Evolutionary conservation across 2,797 vertebrate genomes (phyloP).

Genomic region (Microcaecilia unicolor): DNA sequence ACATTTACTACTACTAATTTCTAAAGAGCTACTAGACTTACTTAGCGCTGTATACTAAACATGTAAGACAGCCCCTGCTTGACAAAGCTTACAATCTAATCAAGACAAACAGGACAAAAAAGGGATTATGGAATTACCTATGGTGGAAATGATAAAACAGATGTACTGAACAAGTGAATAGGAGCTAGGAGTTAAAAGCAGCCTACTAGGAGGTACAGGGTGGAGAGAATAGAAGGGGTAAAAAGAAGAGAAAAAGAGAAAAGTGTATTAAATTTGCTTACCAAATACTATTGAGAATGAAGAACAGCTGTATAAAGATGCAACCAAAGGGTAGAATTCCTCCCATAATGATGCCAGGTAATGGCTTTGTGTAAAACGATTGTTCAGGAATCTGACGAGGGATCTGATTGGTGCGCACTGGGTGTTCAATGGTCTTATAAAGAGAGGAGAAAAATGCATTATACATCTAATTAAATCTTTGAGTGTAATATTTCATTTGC

Average conservation of each 20-base stretch:
- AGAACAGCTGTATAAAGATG: slow-evolving; percentile 93
- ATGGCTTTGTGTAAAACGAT: slow-evolving; percentile 83
- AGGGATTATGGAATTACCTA: no score
- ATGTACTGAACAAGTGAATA: no score
- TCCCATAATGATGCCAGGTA: slow-evolving; percentile 89
- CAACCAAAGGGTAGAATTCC: slow-evolving; percentile 88
- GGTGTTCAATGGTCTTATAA: slow-evolving; percentile 83
- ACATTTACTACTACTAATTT: no score
- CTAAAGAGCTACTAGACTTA: no score
- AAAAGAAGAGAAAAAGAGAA: not conserved
- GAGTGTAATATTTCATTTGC: not conserved
- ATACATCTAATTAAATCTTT: slow-evolving; percentile 2
- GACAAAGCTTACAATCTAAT: no score
- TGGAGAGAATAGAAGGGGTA: not conserved
- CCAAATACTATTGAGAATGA: slow-evolving; percentile 95
- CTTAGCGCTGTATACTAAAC: no score
- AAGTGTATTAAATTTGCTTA: slow-evolving; percentile 37
- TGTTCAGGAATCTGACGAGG: slow-evolving; percentile 90
- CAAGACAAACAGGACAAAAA: no score
- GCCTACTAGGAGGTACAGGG: not conserved
- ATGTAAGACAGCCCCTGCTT: no score
- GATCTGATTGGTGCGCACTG: slow-evolving; percentile 89
- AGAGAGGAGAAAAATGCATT: not conserved
- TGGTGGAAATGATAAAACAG: no score
- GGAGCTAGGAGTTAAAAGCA: no score